Percentiles rank a stretch among this genome's conserved stretches.
These are phyloP conservation scores for Dicyrtomina minuta DNA, from an alignment of 2,888 invertebrate genomes.

Conservation along the genomic window DNA sequence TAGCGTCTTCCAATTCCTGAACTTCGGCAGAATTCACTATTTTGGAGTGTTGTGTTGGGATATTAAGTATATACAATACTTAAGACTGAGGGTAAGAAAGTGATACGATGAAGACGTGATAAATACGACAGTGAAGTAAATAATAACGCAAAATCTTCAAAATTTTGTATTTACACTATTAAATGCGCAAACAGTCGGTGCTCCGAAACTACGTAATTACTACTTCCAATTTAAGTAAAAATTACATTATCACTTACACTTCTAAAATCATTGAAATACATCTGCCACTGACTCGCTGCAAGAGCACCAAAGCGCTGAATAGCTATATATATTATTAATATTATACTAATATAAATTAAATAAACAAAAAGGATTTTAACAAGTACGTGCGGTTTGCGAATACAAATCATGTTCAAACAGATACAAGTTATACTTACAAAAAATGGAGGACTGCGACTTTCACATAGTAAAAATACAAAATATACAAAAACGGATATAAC, in stretches of 20 bases:
- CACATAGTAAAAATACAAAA: not conserved
- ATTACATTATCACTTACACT: not conserved
- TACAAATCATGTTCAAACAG: not conserved
- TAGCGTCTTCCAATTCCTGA: no score
- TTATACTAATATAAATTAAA: not conserved
- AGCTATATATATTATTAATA: constrained; percentile 1
- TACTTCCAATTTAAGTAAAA: not conserved
- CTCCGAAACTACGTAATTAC: no score
- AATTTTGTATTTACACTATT: no score
- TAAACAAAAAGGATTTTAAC: not conserved
- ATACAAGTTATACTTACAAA: not conserved
- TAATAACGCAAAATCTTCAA: no score
- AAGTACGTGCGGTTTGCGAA: not conserved
- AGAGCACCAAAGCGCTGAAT: constrained; percentile 26
- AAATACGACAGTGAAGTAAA: no score
- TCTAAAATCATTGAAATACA: not conserved
- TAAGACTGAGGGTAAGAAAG: no score
- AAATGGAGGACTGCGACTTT: not conserved
- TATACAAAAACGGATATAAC: not conserved
- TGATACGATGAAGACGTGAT: no score
- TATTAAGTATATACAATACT: no score
- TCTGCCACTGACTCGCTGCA: constrained; percentile 19
- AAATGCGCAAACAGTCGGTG: no score
- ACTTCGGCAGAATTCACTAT: no score
- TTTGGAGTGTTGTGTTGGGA: no score